Conservation (phyloP, 2,888 invertebrate genomes). For the Leucania comma region DNA sequence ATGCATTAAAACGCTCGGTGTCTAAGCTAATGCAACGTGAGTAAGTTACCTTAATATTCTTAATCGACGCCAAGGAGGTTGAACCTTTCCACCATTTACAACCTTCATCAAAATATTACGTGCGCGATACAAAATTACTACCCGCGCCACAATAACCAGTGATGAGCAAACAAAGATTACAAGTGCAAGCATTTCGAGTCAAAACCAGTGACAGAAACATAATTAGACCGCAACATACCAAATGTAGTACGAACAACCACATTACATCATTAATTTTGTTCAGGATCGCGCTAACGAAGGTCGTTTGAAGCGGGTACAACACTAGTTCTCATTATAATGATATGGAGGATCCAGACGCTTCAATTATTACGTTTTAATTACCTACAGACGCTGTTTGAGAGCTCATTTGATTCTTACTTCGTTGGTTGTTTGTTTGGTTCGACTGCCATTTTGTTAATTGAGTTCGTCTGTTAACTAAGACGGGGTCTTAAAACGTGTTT, state of each 20-base stretch:
- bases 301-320: slow-evolving; percentile 54
- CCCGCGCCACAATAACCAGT: slow-evolving; percentile 33
- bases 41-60: not conserved
- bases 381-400: slow-evolving; percentile 53
- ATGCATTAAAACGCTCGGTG: slow-evolving; percentile 14
- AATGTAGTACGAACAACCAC: slow-evolving; percentile 54
- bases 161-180: slow-evolving; percentile 56
- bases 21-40: slow-evolving; percentile 12
- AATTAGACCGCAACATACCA: slow-evolving; percentile 65
- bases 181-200: slow-evolving; percentile 46
- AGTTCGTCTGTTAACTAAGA: slow-evolving; percentile 52
- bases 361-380: slow-evolving; percentile 69
- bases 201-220: slow-evolving; percentile 58
- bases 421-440: slow-evolving; percentile 51
- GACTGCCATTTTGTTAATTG: slow-evolving; percentile 52
- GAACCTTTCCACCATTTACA: not conserved
- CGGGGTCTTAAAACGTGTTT: slow-evolving; percentile 47
- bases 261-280: slow-evolving; percentile 65
- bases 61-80: not conserved
- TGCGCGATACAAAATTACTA: slow-evolving; percentile 15
- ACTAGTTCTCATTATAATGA: slow-evolving; percentile 62
- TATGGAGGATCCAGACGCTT: slow-evolving; percentile 55
- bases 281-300: slow-evolving; percentile 63
- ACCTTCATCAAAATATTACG: slow-evolving; percentile 25
- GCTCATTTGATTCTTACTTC: slow-evolving; percentile 52